Evolutionary conservation across 2,113 vertebrate species (phyloP), one percentile per base, ranked within the genome.

Genomic region (Anolis sagrei): DNA sequence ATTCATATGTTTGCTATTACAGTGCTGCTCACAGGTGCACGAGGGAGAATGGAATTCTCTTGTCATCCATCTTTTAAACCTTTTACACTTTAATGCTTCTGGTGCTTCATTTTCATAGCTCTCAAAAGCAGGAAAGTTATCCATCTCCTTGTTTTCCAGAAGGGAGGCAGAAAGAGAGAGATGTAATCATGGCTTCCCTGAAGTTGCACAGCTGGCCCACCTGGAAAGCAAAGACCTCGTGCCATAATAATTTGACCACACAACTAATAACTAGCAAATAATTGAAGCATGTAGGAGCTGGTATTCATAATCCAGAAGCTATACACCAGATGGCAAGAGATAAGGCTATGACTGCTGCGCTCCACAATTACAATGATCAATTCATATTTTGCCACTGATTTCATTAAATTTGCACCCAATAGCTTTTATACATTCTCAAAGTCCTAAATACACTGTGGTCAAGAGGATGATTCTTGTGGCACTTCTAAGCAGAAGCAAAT

Each of bases 1-100:
- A 93, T 92, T 93, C 92, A 94, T 92, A 89, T 7, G 81, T 93
- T 94, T 86, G 84, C 78, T 80, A 75, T 86, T 81, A 81, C 90
- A 86, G 90, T 89, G 86, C 91, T 91, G 87, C 93, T 93, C 86
- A 88, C 91, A 95, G 91, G 89, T 91, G 92, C 91, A 79, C 68
- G 84, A 61, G 85, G 89, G 89, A 93, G 93, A 94, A 94, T 93
- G 90, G 83, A 77, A 85, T 93, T 93, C 90, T 92, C 93, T 82
- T 90, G 89, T 90, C 91, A 88, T 82, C 92, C 86, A 87, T 92
- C 92, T 94, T 94, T 94, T 92, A 95, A 90, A 91, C 1, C 85
- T 21, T 90, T 91, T 93, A 89, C 90, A 85, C 82, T 93, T 92
- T 94, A 92, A 90, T 93, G 94, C 92, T 92, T 87, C 92, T 91